Conservation (phyloP, 2,797 vertebrate species). For the Rachycentron canadum region DNA sequence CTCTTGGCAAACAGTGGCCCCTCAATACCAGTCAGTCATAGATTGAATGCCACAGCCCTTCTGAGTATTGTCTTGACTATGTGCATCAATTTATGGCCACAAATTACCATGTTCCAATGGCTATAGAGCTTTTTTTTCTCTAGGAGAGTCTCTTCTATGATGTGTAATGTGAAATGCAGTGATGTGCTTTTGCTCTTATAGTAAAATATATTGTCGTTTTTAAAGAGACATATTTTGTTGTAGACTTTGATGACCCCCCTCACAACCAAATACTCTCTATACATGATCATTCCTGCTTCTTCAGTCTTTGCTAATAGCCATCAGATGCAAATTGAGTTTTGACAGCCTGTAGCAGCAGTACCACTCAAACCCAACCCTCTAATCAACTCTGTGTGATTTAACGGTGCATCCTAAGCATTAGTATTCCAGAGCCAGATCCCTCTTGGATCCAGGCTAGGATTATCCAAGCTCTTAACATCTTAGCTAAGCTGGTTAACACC, state of each 20-base stretch:
- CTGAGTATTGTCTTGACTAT: no score
- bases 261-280: slow-evolving; percentile 6
- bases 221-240: not conserved
- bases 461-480: slow-evolving; percentile 84
- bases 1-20: no score
- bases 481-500: slow-evolving; percentile 87
- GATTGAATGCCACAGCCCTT: no score
- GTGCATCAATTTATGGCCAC: no score
- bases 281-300: slow-evolving; percentile 30
- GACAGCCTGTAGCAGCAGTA: slow-evolving; percentile 44
- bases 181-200: not conserved
- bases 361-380: slow-evolving; percentile 57
- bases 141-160: no score
- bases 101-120: no score
- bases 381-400: slow-evolving; percentile 74
- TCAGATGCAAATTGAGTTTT: slow-evolving; percentile 57
- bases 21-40: no score
- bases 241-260: not conserved
- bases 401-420: slow-evolving; percentile 75
- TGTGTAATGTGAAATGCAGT: not conserved
- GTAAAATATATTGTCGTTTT: slow-evolving; percentile 1
- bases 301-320: slow-evolving; percentile 41
- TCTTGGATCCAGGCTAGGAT: slow-evolving; percentile 82
- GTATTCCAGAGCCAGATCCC: slow-evolving; percentile 80
- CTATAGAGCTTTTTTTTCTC: no score